These are phyloP conservation scores for Microctonus brassicae DNA, from an alignment of 2,888 invertebrate species.

Conservation along the genomic window DNA sequence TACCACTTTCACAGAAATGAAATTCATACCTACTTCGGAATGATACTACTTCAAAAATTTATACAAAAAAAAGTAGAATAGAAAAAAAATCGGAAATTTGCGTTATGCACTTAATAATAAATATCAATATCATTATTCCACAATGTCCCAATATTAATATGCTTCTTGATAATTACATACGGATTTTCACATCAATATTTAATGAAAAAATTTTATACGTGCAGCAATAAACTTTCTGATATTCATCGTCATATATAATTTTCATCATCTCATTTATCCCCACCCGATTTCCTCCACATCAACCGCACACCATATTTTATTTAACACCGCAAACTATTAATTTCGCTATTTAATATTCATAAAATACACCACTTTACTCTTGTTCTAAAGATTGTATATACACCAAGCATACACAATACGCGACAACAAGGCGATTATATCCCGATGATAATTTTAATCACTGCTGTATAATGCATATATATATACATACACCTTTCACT, in stretches of 20 bases:
- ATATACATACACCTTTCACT: neutral
- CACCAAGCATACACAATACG: slow-evolving; percentile 10
- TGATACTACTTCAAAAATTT: no score
- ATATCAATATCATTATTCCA: no score
- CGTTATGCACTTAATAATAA: no score
- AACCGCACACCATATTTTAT: slow-evolving; percentile 16
- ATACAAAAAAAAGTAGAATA: no score
- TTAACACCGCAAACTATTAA: slow-evolving; percentile 47
- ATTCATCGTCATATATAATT: neutral
- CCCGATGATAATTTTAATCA: slow-evolving; percentile 52
- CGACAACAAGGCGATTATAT: slow-evolving; percentile 40
- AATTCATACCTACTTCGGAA: no score
- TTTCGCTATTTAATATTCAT: slow-evolving; percentile 50
- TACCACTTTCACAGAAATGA: no score
- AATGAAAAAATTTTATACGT: no score
- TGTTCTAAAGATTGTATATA: neutral
- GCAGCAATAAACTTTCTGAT: neutral
- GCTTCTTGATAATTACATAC: no score
- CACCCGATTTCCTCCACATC: slow-evolving; percentile 15
- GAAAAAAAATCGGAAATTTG: no score
- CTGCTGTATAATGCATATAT: neutral
- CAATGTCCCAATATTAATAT: no score
- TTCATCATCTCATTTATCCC: neutral
- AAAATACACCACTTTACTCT: slow-evolving; percentile 24
- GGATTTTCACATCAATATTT: no score